A percentile compares a stretch with the other conserved stretches of the same genome.
Evolutionary conservation across 2,113 vertebrate genomes (phyloP).

Genomic region (Micromys minutus): DNA sequence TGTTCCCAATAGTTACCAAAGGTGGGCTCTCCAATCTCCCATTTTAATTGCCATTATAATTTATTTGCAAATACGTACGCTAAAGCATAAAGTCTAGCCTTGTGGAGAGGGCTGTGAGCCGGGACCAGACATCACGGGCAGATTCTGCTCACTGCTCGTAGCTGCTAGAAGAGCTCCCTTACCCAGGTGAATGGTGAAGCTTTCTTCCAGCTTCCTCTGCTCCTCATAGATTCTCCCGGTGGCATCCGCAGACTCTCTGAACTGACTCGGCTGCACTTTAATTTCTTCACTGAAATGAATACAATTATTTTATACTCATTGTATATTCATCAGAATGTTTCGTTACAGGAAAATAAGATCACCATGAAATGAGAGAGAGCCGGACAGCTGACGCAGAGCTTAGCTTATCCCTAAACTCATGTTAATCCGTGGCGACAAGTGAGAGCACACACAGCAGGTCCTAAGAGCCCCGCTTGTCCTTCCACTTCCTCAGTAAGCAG

Average conservation of each 20-base stretch:
- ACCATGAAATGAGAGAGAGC: slow-evolving; percentile 40
- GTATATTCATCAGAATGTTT: neutral
- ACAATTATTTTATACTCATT: slow-evolving; percentile 35
- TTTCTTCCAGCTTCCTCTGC: slow-evolving; percentile 96
- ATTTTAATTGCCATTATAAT: neutral
- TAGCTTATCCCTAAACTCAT: slow-evolving; percentile 20
- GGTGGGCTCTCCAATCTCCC: neutral
- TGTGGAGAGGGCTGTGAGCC: neutral
- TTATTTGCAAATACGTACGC: neutral
- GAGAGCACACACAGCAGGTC: neutral
- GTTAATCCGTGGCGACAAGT: neutral
- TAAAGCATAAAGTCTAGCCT: neutral
- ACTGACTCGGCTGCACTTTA: slow-evolving; percentile 93
- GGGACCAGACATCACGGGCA: slow-evolving; percentile 1
- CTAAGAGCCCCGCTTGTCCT: neutral
- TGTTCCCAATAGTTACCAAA: neutral
- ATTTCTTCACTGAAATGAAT: slow-evolving; percentile 93
- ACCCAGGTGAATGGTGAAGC: slow-evolving; percentile 99
- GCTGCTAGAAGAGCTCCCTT: slow-evolving; percentile 55
- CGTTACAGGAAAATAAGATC: slow-evolving; percentile 50
- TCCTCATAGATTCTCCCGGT: slow-evolving; percentile 94
- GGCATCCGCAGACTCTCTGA: slow-evolving; percentile 89
- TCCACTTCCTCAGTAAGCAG: slow-evolving; percentile 5
- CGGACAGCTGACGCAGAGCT: neutral
- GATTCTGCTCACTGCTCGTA: neutral